Evolutionary conservation across 2,888 invertebrate genomes (phyloP).

Genomic region (Diarsia dahlii): DNA sequence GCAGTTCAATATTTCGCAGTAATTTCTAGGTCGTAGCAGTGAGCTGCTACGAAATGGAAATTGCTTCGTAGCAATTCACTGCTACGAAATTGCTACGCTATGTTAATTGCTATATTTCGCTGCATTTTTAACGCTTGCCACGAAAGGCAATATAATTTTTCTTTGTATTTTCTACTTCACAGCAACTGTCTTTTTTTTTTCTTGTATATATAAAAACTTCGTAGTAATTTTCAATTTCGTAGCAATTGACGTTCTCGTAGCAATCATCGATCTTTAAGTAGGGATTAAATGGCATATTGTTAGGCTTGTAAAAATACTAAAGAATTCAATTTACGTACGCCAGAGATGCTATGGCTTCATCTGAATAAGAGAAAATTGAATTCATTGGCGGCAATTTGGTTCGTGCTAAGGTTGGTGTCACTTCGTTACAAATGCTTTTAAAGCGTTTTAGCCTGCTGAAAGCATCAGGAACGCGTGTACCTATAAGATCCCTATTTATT

Average conservation of each 20-base stretch:
- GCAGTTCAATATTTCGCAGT: neutral
- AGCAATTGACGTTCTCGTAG: constrained; percentile 1
- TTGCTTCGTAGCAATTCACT: neutral
- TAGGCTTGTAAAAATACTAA: constrained; percentile 27
- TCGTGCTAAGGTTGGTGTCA: constrained; percentile 6
- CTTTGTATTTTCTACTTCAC: neutral
- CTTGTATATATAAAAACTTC: neutral
- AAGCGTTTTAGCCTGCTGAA: neutral
- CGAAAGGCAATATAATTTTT: neutral
- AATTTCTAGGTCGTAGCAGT: neutral
- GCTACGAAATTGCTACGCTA: too few species aligned
- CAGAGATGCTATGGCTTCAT: constrained; percentile 11
- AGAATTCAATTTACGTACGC: constrained; percentile 28
- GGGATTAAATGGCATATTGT: constrained; percentile 7
- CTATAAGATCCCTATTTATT: neutral
- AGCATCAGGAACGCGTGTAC: neutral
- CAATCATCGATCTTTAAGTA: neutral
- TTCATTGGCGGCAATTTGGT: constrained; percentile 22
- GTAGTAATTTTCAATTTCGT: neutral
- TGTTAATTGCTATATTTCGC: neutral
- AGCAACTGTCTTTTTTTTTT: neutral
- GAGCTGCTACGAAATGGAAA: too few species aligned
- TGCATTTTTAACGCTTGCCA: neutral
- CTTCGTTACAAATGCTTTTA: constrained; percentile 37
- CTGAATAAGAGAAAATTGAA: constrained; percentile 34